These are phyloP conservation scores for Sebastes reedi DNA, from an alignment of 2,797 vertebrate genomes.

Conservation along the genomic window DNA sequence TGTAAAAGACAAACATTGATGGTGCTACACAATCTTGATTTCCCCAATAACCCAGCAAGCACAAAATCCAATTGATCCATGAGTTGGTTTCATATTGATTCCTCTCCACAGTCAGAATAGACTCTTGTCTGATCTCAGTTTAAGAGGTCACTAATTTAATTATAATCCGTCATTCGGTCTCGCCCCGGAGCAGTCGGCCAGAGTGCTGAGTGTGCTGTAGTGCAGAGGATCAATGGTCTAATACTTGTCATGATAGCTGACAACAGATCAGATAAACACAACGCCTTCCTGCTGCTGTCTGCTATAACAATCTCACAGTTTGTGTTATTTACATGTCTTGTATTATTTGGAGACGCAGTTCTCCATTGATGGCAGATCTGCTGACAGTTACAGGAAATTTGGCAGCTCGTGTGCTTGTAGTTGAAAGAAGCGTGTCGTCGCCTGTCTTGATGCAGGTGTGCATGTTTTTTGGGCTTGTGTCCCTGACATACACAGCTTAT, in stretches of 20 bases:
- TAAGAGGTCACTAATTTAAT: slow-evolving; percentile 65
- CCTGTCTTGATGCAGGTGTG: slow-evolving; percentile 39
- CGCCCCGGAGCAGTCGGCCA: slow-evolving; percentile 16
- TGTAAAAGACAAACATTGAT: background rate
- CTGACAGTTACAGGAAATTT: slow-evolving; percentile 39
- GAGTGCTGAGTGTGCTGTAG: slow-evolving; percentile 22
- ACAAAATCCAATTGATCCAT: slow-evolving; percentile 38
- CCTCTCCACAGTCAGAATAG: slow-evolving; percentile 1
- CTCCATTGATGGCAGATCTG: slow-evolving; percentile 14
- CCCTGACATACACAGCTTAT: slow-evolving; percentile 31
- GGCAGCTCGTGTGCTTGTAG: background rate
- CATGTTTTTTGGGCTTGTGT: slow-evolving; percentile 1
- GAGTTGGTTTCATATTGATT: slow-evolving; percentile 60
- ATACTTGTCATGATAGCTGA: slow-evolving; percentile 34
- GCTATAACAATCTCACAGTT: background rate
- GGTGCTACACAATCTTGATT: slow-evolving; percentile 7
- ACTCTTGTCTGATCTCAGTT: slow-evolving; percentile 47
- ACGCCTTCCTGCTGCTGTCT: background rate
- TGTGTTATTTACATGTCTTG: slow-evolving; percentile 6
- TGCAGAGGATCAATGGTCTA: slow-evolving; percentile 24
- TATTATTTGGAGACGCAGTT: background rate
- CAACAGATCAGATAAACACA: slow-evolving; percentile 24
- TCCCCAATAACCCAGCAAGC: slow-evolving; percentile 5
- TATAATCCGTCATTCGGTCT: slow-evolving; percentile 46
- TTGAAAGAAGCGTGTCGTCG: slow-evolving; percentile 16